Base-by-base conservation (phyloP, 2,888 invertebrate genomes). In the Drosophila meridiana region DNA sequence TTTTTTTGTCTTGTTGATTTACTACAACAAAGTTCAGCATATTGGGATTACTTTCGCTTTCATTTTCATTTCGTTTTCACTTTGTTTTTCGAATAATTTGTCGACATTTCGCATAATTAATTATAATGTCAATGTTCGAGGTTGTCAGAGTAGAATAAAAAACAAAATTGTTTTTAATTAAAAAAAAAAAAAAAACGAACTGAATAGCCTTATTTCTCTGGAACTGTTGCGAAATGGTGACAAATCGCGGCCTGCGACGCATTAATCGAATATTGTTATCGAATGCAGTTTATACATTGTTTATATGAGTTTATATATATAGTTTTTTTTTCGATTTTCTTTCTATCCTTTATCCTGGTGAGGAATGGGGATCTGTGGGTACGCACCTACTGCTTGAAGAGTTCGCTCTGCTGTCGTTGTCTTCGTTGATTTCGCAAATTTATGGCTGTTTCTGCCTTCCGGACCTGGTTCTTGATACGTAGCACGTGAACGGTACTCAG, bases 401-500 rank as follows among this genome's bases (percentile, higher is more conserved):
- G 71, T 70, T 59, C 40, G 52, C 43, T 52, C 36, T 13, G 52
- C 20, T 52, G n/a, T 20, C 4, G 50, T 50, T 20, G 67, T 58
- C 96, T 76, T 97, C 97, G 70, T 97, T 97, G 92, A 96, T 97
- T 94, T 96, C 96, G 89, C 97, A 97, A 94, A 95, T 95, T 91
- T 97, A 94, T 94, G 97, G 82, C 97, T 65, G n/a, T 14, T 42
- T 98, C 76, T 72, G 78, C 82, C 78, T 69, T 80, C 80, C 71
- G 82, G 82, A 78, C 67, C 70, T 56, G 59, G 64, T 59, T 60
- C 32, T 30, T 67, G 13, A 26, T 69, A 28, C n/a, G 67, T 69
- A 40, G 73, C 70, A 74, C 77, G 74, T 77, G 70, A 77, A 77
- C 67, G 82, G 61, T 74, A 73, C 65, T 75, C 67, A 76, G 76